Evolutionary conservation across 1,140 invertebrate species (phyloP), one percentile per base, ranked within the genome.

Genomic region (Melitaea cinxia): DNA sequence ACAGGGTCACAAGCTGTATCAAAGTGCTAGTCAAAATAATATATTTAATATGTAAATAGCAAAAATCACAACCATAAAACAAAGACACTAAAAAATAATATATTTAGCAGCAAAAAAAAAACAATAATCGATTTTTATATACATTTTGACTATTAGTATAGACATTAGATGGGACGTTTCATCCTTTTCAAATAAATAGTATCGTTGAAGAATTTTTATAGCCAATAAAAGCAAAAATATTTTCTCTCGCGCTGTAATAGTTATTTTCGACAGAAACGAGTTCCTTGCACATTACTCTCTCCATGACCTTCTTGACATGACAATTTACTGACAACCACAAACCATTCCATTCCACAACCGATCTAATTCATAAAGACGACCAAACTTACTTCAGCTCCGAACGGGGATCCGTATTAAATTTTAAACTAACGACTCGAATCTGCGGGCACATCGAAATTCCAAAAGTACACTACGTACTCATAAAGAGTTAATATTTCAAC

Each of bases 401-500:
- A 71, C 72, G 73, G 73, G 72, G 74, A 78, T 77, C 74, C 64
- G 70, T 81, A 81, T 87, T 85, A 88, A 84, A 82, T 80, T 85
- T 85, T 85, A 79, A 82, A 77, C 70, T 81, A 85, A 85, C 80
- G 83, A 80, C 82, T 73, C 63, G 78, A 72, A 77, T 80, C 72
- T 72, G 73, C 72, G 78, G 72, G 77, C 75, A 75, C 74, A 82
- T 82, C 78, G 75, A 80, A 77, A 80, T 71, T 77, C 76, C 71
- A 64, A 72, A 78, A 78, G 79, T 85, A 86, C 84, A 89, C 75
- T 85, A 78, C 83, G 75, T 78, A 62, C 83, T 79, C 88, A 85
- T 86, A 85, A 90, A 83, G 85, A 88, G 82, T 90, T 90, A 90
- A 90, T 90, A 88, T 90, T 90, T 90, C 83, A 88, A 71, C 70